These are phyloP conservation scores for Anguilla megastoma DNA, from an alignment of 2,797 vertebrate genomes.

Conservation along the genomic window DNA sequence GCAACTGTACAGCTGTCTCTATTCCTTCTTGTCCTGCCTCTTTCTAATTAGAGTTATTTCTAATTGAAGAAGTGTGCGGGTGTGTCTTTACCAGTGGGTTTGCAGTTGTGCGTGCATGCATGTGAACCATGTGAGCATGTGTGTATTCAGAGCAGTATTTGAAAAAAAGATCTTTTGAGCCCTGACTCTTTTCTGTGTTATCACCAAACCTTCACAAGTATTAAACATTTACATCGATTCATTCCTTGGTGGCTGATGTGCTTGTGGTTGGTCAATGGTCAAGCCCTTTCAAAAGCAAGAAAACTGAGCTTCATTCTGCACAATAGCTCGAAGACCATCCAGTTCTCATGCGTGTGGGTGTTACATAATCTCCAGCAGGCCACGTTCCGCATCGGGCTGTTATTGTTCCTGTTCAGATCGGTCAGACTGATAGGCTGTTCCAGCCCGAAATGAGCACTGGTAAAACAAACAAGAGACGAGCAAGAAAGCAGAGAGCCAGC, in stretches of 20 bases:
- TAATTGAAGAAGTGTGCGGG: not conserved
- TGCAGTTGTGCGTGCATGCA: conserved; percentile 12
- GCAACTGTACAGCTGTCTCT: conserved; percentile 7
- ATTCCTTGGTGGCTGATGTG: not conserved
- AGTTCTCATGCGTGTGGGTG: not conserved
- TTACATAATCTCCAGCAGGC: conserved; percentile 49
- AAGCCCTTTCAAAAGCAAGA: not conserved
- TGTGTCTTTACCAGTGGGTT: not conserved
- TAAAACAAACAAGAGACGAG: conserved; percentile 52
- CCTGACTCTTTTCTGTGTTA: not conserved
- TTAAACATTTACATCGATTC: not conserved
- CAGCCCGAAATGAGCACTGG: conserved; percentile 49
- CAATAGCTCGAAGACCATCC: not conserved
- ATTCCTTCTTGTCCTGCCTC: not conserved
- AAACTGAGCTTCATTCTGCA: not conserved
- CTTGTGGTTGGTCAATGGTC: not conserved
- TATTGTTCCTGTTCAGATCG: conserved; percentile 55
- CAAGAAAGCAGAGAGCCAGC: conserved; percentile 42
- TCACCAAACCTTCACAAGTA: not conserved
- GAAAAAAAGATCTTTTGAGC: not conserved
- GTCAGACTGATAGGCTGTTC: conserved; percentile 48
- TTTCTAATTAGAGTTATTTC: not conserved
- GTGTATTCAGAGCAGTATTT: not conserved
- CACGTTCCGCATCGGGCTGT: conserved; percentile 37
- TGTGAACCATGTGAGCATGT: conserved; percentile 1